Evolutionary conservation across 2,888 invertebrate genomes (phyloP), one percentile per base, ranked within the genome.

Genomic region (Laothoe populi): DNA sequence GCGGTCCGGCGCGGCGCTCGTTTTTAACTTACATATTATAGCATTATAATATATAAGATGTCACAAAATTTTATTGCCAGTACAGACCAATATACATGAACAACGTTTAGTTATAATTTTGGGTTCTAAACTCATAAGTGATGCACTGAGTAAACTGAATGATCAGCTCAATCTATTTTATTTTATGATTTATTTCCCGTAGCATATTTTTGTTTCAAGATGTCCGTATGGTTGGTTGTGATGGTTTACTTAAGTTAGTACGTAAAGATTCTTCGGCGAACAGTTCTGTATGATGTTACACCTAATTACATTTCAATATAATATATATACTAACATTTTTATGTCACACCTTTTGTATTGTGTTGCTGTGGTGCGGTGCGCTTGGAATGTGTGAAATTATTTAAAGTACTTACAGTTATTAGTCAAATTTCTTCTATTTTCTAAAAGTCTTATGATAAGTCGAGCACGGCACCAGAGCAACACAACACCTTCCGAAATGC

Each of bases 241-340:
- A 92, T 89, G 91, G 87, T 90, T 91, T 92, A 92, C 91, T 90
- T 92, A 92, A 90, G 90, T 92, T 91, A 92, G 88, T 89, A 88
- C 90, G 84, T 76, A 53, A 70, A 66, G 82, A 88, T 83, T 87
- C 85, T 87, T 86, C 84, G 83, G 82, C 87, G 84, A 86, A 83
- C 83, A 80, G 80, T 81, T 83, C 78, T 83, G 77, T 86, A 83
- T 84, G 79, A 79, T 80, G 74, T 31, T 81, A 77, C 75, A 77
- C 74, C 77, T 78, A 81, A 76, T 79, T 81, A 82, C 77, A 78
- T 74, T 75, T 72, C 69, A 72, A 78, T 73, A 75, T 75, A 80
- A 79, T 84, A 80, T 85, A 84, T 86, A 82, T 87, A 86, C 82
- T 84, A 83, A 84, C 77, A 76, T 76, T 78, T 78, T 78, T 77